phyloP scores from a whole-genome alignment of 2,113 vertebrate species.

The Suricata suricatta region DNA sequence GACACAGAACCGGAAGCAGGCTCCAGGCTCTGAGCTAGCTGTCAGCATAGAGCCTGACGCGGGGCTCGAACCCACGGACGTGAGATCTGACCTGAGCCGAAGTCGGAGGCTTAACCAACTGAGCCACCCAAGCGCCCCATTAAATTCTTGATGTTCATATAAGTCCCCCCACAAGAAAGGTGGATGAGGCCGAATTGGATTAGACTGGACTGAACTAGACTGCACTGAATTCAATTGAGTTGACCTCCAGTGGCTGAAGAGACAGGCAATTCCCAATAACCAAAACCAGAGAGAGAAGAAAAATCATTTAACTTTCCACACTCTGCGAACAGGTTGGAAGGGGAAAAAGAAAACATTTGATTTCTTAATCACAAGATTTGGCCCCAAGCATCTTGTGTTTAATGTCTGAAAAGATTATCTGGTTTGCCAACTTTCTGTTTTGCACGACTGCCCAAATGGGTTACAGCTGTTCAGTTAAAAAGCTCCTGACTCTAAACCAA shows the following conservation, averaged over 20 bases:
- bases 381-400: slow-evolving; percentile 63
- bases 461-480: slow-evolving; percentile 72
- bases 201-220: not conserved
- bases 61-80: no score
- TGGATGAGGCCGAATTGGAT: not conserved
- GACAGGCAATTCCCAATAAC: slow-evolving; percentile 45
- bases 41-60: no score
- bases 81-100: no score
- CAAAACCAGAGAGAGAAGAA: slow-evolving; percentile 60
- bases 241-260: slow-evolving; percentile 58
- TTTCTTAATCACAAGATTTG: slow-evolving; percentile 78
- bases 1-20: no score
- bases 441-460: slow-evolving; percentile 73
- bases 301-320: slow-evolving; percentile 71
- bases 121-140: no score
- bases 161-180: not conserved
- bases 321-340: slow-evolving; percentile 68
- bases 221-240: not conserved
- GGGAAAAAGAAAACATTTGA: slow-evolving; percentile 74
- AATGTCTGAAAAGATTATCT: slow-evolving; percentile 71
- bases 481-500: slow-evolving; percentile 68
- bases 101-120: no score
- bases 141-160: slow-evolving; percentile 15
- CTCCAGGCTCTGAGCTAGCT: no score
- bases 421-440: slow-evolving; percentile 75